Percentiles rank a stretch among this genome's conserved stretches.
These are phyloP conservation scores for Turritopsis dohrnii DNA, from an alignment of 30 jellyfish, hydroid and myxozoan genomes.

Conservation along the genomic window DNA sequence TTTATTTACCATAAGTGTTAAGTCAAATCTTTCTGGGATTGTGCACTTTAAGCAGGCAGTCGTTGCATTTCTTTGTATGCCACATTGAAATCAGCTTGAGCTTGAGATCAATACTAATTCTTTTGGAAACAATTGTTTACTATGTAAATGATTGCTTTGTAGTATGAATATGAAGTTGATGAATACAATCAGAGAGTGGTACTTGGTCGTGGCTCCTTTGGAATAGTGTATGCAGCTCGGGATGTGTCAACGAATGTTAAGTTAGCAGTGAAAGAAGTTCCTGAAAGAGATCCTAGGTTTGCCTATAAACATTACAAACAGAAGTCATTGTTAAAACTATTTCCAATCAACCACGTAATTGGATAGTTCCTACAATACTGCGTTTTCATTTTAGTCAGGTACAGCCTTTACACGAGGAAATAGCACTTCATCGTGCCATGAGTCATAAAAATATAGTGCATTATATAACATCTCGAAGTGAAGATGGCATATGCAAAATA, in stretches of 20 bases:
- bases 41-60: too few relatives aligned
- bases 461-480: slow-evolving; percentile 84
- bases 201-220: slow-evolving; percentile 93
- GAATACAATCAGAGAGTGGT: slow-evolving; percentile 65
- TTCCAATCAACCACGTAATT: too few relatives aligned
- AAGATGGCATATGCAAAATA: slow-evolving; percentile 70
- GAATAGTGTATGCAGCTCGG: slow-evolving; percentile 96
- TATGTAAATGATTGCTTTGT: too few relatives aligned
- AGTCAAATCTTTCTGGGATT: too few relatives aligned
- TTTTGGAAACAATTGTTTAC: too few relatives aligned
- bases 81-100: too few relatives aligned
- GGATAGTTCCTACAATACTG: too few relatives aligned
- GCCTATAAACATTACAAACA: too few relatives aligned
- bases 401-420: slow-evolving; percentile 94
- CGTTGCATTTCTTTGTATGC: too few relatives aligned
- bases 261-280: slow-evolving; percentile 88
- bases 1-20: too few relatives aligned
- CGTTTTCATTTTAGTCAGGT: slow-evolving; percentile 54
- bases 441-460: slow-evolving; percentile 81
- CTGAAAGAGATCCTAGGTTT: slow-evolving; percentile 88
- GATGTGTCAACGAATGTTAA: slow-evolving; percentile 78
- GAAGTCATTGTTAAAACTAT: too few relatives aligned
- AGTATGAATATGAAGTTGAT: slow-evolving; percentile 86
- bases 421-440: slow-evolving; percentile 82
- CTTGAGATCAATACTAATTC: too few relatives aligned